Evolutionary conservation across 2,113 vertebrate species (phyloP).

Genomic region (Odontesthes bonariensis): DNA sequence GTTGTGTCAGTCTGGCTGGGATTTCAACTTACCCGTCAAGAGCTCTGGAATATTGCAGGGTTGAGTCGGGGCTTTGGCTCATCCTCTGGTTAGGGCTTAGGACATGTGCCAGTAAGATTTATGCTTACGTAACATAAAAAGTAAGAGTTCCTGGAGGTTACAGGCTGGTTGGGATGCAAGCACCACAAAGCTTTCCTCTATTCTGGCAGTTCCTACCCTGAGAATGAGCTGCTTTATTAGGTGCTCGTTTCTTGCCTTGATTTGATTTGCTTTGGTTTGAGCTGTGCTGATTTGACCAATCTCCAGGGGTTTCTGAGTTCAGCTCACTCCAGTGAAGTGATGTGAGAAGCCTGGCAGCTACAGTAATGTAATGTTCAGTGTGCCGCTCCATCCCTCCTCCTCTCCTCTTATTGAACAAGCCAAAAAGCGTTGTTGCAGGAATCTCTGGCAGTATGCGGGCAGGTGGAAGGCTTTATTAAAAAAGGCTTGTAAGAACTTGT

Average conservation of each 20-base stretch:
- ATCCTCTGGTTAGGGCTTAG: constrained; percentile 66
- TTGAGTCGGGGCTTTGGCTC: constrained; percentile 43
- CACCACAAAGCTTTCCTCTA: constrained; percentile 13
- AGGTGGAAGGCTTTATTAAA: constrained; percentile 62
- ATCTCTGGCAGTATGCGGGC: constrained; percentile 46
- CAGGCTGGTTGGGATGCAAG: constrained; percentile 18
- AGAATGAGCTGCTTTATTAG: constrained; percentile 45
- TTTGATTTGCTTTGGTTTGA: constrained; percentile 39
- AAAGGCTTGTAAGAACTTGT: constrained; percentile 35
- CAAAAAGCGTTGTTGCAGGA: constrained; percentile 46
- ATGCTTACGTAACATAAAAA: constrained; percentile 64
- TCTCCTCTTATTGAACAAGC: constrained; percentile 14
- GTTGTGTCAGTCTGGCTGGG: background rate
- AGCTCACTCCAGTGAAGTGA: constrained; percentile 41
- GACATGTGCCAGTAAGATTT: constrained; percentile 57
- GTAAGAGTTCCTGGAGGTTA: constrained; percentile 33
- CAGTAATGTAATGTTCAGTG: constrained; percentile 34
- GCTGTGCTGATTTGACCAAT: constrained; percentile 24
- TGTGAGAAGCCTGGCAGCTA: constrained; percentile 57
- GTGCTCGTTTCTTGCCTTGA: constrained; percentile 42
- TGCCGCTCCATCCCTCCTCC: constrained; percentile 30
- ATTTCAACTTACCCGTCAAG: constrained; percentile 1
- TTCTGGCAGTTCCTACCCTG: background rate
- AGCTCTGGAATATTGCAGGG: constrained; percentile 19
- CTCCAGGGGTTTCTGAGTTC: constrained; percentile 56